Conservation (phyloP, 2,113 vertebrate species). For the Panurus biarmicus region DNA sequence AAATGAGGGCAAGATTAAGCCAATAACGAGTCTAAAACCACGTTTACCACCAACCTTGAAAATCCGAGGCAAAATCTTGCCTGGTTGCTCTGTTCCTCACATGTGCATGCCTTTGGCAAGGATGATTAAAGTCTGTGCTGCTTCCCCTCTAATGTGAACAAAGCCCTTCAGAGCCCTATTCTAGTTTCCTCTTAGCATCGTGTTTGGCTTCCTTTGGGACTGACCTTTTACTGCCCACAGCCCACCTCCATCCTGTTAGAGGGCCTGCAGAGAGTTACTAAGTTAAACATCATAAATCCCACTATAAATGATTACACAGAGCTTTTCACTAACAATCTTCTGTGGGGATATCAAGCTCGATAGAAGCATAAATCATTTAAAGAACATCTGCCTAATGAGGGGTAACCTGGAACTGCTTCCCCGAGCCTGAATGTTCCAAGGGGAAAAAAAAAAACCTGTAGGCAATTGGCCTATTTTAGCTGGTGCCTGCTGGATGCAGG, state of each 20-base stretch:
- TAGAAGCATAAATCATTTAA: constrained; percentile 66
- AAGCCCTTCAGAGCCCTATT: constrained; percentile 19
- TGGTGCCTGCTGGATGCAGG: background rate
- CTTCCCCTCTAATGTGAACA: constrained; percentile 28
- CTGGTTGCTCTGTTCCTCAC: background rate
- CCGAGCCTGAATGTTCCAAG: background rate
- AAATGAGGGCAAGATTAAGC: background rate
- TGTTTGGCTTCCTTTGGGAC: constrained; percentile 29
- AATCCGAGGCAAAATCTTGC: background rate
- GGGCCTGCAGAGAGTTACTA: constrained; percentile 43
- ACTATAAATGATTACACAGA: constrained; percentile 62
- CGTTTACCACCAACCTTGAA: background rate
- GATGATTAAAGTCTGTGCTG: constrained; percentile 37
- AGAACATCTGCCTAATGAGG: constrained; percentile 59
- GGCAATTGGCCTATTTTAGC: background rate
- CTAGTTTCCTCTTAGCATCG: background rate
- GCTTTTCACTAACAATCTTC: constrained; percentile 66
- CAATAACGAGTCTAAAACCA: background rate
- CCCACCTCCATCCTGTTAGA: constrained; percentile 42
- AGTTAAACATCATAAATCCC: constrained; percentile 67
- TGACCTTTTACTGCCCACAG: constrained; percentile 44
- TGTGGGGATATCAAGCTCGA: constrained; percentile 57
- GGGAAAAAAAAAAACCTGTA: background rate
- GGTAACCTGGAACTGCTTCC: constrained; percentile 47
- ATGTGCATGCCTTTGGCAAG: background rate